These are phyloP conservation scores for Sandelia bainsii DNA, from an alignment of 2,797 vertebrate genomes.

Conservation along the genomic window DNA sequence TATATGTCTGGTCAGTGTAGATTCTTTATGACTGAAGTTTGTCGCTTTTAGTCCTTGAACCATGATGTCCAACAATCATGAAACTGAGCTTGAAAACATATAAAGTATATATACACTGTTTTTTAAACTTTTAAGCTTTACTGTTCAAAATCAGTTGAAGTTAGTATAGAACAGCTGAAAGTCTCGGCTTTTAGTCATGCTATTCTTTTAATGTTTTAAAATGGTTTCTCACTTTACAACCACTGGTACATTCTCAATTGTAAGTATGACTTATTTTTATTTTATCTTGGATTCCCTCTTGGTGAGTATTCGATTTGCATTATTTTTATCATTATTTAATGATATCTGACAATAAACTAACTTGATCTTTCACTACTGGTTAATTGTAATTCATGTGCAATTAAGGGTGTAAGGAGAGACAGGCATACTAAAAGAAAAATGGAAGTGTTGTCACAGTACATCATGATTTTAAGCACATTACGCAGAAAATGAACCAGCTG, in stretches of 20 bases:
- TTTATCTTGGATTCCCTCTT: conserved; percentile 18
- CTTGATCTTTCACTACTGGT: conserved; percentile 36
- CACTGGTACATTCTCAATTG: conserved; percentile 48
- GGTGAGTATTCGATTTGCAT: conserved; percentile 7
- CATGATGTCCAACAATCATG: neutral
- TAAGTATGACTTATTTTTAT: conserved; percentile 46
- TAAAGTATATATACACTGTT: too few relatives aligned
- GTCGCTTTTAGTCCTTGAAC: conserved; percentile 2
- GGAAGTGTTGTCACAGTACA: too few relatives aligned
- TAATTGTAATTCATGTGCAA: conserved; percentile 1
- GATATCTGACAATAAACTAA: conserved; percentile 69
- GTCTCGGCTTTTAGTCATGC: neutral
- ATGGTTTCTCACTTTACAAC: neutral
- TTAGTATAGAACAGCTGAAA: neutral
- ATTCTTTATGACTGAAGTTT: conserved; percentile 1
- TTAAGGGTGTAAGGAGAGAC: neutral
- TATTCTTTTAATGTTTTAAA: neutral
- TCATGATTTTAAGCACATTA: neutral
- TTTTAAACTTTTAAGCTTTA: conserved; percentile 3
- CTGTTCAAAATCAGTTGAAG: conserved; percentile 8
- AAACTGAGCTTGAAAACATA: conserved; percentile 3
- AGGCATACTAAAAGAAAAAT: neutral
- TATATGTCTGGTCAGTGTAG: conserved; percentile 2
- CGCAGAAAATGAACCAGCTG: neutral
- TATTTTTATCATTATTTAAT: conserved; percentile 46